phyloP scores from a whole-genome alignment of 23 tunicate species.

The Oikopleura vanhoeffeni region DNA sequence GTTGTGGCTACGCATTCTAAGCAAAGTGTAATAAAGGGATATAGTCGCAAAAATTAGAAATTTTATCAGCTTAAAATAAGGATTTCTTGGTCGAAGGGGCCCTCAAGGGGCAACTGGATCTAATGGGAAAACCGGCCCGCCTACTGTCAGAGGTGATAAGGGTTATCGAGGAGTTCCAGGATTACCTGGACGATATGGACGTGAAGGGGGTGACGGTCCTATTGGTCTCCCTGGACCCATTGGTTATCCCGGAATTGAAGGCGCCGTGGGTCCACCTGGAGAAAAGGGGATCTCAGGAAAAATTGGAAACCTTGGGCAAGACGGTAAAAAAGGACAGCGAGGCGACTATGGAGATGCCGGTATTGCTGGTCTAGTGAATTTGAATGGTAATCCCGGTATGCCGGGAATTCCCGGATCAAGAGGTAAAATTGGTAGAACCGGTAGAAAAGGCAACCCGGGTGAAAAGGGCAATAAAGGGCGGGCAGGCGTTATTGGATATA shows the following conservation, averaged over 20 bases:
- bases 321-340: constrained; percentile 58
- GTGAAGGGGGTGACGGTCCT: constrained; percentile 16
- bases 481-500: constrained; percentile 39
- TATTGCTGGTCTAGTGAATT: constrained; percentile 21
- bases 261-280: constrained; percentile 33
- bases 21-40: too few relatives aligned
- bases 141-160: constrained; percentile 17
- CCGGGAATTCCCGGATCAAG: constrained; percentile 52
- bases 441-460: constrained; percentile 54
- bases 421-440: constrained; percentile 65
- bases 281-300: constrained; percentile 35
- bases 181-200: neutral
- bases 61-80: constrained; percentile 50
- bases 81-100: constrained; percentile 46
- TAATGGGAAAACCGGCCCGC: constrained; percentile 57
- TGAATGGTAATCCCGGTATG: constrained; percentile 34
- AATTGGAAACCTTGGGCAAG: constrained; percentile 47
- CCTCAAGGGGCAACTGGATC: constrained; percentile 37
- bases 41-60: too few relatives aligned
- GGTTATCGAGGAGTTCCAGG: constrained; percentile 75
- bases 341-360: constrained; percentile 67
- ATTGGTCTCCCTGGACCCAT: constrained; percentile 30
- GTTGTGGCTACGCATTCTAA: too few relatives aligned
- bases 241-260: constrained; percentile 27
- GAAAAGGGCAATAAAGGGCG: constrained; percentile 81